These are phyloP conservation scores for Solenodon paradoxus DNA, from an alignment of 2,113 vertebrate species.

Conservation along the genomic window DNA sequence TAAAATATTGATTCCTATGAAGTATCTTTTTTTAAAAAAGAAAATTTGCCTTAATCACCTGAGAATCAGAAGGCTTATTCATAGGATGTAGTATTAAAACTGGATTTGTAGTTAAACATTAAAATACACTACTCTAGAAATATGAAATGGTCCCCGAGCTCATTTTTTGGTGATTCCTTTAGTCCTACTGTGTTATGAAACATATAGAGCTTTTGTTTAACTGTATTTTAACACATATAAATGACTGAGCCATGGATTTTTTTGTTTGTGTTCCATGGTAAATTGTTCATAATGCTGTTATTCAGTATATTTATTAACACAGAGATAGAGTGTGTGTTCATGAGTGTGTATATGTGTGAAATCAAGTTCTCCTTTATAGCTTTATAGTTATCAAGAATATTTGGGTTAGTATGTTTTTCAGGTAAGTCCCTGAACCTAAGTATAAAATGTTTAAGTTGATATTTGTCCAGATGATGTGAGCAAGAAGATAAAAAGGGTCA, in stretches of 20 bases:
- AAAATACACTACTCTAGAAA: background rate
- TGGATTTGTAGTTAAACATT: slow-evolving; percentile 25
- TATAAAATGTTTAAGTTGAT: slow-evolving; percentile 7
- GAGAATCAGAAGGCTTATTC: slow-evolving; percentile 6
- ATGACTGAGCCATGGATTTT: background rate
- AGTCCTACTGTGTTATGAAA: background rate
- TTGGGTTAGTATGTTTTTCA: slow-evolving; percentile 1
- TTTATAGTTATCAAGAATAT: slow-evolving; percentile 23
- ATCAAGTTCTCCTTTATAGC: background rate
- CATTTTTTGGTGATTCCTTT: background rate
- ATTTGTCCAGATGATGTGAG: background rate
- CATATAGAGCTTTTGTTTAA: background rate
- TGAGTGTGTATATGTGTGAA: background rate
- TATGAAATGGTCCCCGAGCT: background rate
- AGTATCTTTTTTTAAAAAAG: slow-evolving; percentile 18
- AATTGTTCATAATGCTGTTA: background rate
- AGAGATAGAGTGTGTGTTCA: too few relatives aligned
- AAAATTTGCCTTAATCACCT: slow-evolving; percentile 9
- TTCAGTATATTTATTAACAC: slow-evolving; percentile 5
- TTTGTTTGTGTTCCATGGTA: background rate
- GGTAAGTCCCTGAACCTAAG: background rate
- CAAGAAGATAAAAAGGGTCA: slow-evolving; percentile 25
- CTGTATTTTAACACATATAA: background rate
- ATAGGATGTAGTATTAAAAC: background rate
- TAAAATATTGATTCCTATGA: background rate